phyloP scores from a whole-genome alignment of 2,888 invertebrate genomes.

The Drosophila quinaria region DNA sequence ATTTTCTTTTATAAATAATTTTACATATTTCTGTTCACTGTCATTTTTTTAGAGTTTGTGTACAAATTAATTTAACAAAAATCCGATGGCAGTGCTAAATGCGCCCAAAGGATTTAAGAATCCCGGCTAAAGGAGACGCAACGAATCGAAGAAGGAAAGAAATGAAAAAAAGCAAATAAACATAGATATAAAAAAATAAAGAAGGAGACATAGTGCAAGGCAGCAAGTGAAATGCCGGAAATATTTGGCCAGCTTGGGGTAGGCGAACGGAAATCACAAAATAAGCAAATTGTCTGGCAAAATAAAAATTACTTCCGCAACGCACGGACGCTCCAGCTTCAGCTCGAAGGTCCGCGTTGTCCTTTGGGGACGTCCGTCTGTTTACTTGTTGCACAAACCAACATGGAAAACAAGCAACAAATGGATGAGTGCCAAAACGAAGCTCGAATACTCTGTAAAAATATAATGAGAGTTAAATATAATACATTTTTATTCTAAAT shows the following conservation, averaged over 20 bases:
- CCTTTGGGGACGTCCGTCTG: conserved; percentile 38
- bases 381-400: conserved; percentile 55
- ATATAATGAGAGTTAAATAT: neutral
- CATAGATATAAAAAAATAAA: conserved; percentile 7
- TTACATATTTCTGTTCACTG: conserved; percentile 13
- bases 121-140: conserved; percentile 12
- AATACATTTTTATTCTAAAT: neutral
- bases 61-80: conserved; percentile 34
- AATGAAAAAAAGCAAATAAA: conserved; percentile 20
- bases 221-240: conserved; percentile 76
- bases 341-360: conserved; percentile 21
- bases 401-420: conserved; percentile 10
- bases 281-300: conserved; percentile 86
- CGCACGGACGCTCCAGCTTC: conserved; percentile 61
- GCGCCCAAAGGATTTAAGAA: conserved; percentile 49
- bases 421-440: conserved; percentile 9
- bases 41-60: conserved; percentile 31
- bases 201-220: conserved; percentile 12
- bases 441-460: conserved; percentile 7
- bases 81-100: conserved; percentile 29
- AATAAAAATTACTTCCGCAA: conserved; percentile 86
- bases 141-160: conserved; percentile 13
- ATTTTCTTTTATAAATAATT: neutral
- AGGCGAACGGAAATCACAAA: conserved; percentile 84
- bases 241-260: conserved; percentile 70